phyloP scores from a whole-genome alignment of 2,113 vertebrate species.

The Chaetura pelagica region DNA sequence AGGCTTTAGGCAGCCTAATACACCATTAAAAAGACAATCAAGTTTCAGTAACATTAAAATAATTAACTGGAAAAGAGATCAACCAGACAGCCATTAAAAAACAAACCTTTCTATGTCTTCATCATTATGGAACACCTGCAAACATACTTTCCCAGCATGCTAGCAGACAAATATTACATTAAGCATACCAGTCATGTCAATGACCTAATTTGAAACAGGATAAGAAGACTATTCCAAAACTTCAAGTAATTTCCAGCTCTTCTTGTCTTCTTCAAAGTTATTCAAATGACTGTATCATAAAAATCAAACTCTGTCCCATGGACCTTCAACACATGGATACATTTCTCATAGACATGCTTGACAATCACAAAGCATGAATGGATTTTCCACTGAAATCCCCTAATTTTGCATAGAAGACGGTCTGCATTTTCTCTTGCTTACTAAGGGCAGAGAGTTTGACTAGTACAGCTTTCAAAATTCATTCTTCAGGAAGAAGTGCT shows the following conservation, averaged over 20 bases:
- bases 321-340: background rate
- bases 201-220: background rate
- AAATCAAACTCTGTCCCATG: background rate
- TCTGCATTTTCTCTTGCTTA: background rate
- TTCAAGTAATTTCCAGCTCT: background rate
- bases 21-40: background rate
- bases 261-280: background rate
- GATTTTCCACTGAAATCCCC: background rate
- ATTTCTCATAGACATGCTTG: background rate
- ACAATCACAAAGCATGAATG: background rate
- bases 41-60: background rate
- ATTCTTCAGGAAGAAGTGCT: background rate
- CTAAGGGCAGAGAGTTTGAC: background rate
- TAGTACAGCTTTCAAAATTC: background rate
- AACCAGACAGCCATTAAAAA: background rate
- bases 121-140: background rate
- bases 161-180: background rate
- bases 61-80: background rate
- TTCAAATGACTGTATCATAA: background rate
- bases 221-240: background rate
- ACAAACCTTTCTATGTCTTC: background rate
- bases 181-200: background rate
- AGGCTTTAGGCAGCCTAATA: background rate
- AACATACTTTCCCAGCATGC: background rate
- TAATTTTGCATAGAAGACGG: background rate